Conservation (phyloP, 23 tunicate species). For the Ascidia mentula region DNA sequence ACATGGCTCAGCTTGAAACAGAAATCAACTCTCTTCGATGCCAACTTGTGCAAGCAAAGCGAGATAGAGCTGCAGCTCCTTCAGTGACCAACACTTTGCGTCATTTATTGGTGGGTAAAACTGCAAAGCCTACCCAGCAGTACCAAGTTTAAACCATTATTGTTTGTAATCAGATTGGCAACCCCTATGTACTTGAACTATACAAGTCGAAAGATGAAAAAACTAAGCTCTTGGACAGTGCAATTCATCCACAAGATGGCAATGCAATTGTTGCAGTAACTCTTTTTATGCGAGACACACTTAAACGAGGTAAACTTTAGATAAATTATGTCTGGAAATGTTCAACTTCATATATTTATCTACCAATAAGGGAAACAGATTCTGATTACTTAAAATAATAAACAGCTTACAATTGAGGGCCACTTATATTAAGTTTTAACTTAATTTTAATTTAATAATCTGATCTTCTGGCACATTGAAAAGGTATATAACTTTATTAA, state of each 20-base stretch:
- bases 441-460: no score
- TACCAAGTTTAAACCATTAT: no score
- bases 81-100: conserved; percentile 46
- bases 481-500: no score
- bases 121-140: no score
- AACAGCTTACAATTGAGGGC: no score
- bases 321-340: not conserved
- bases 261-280: conserved; percentile 82
- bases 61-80: conserved; percentile 69
- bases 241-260: conserved; percentile 64
- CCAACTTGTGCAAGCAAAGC: conserved; percentile 78
- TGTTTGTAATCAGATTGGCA: conserved; percentile 40
- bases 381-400: no score
- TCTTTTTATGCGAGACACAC: conserved; percentile 77
- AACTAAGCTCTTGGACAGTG: conserved; percentile 60
- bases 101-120: conserved; percentile 66
- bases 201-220: conserved; percentile 90
- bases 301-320: conserved; percentile 12
- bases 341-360: no score
- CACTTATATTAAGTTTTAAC: no score
- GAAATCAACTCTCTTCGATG: conserved; percentile 41
- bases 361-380: not conserved
- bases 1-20: conserved; percentile 52
- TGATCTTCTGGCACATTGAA: no score
- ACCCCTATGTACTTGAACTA: conserved; percentile 52